These are phyloP conservation scores for Hylyphantes graminicola DNA, from an alignment of 1,140 invertebrate species.

Conservation along the genomic window DNA sequence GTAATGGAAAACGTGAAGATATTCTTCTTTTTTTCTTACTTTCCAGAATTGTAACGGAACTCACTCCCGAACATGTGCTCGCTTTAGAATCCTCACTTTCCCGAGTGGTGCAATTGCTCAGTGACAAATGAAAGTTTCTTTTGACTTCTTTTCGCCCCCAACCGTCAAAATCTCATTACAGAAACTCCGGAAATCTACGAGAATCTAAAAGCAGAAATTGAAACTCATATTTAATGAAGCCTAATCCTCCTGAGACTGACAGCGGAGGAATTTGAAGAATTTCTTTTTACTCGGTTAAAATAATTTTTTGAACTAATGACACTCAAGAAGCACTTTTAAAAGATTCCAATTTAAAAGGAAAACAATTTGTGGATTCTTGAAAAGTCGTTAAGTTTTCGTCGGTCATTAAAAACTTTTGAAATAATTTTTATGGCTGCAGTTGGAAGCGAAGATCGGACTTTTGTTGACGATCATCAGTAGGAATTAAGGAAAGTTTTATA, in stretches of 20 bases:
- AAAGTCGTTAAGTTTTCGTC: conserved; percentile 47
- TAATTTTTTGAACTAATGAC: conserved; percentile 57
- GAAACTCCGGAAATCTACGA: conserved; percentile 8
- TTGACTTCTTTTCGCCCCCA: conserved; percentile 7
- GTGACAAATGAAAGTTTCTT: conserved; percentile 45
- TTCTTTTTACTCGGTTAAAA: conserved; percentile 4
- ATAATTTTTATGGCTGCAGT: conserved; percentile 30
- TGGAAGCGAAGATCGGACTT: background rate
- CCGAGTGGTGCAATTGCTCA: too few species aligned
- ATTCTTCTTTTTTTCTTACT: too few species aligned
- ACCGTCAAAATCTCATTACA: conserved; percentile 60
- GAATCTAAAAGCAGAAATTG: conserved; percentile 59
- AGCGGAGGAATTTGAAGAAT: background rate
- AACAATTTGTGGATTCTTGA: conserved; percentile 37
- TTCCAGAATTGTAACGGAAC: background rate
- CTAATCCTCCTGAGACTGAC: conserved; percentile 42
- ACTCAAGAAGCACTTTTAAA: conserved; percentile 2
- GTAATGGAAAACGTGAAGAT: too few species aligned
- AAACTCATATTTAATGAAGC: conserved; percentile 59
- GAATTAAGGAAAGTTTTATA: conserved; percentile 30
- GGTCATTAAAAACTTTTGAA: conserved; percentile 56
- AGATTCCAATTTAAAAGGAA: conserved; percentile 21
- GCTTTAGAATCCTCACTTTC: too few species aligned
- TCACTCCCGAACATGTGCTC: background rate
- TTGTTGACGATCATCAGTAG: conserved; percentile 3